These are phyloP conservation scores for Sebastes variabilis DNA, from an alignment of 2,797 vertebrate species.

Conservation along the genomic window DNA sequence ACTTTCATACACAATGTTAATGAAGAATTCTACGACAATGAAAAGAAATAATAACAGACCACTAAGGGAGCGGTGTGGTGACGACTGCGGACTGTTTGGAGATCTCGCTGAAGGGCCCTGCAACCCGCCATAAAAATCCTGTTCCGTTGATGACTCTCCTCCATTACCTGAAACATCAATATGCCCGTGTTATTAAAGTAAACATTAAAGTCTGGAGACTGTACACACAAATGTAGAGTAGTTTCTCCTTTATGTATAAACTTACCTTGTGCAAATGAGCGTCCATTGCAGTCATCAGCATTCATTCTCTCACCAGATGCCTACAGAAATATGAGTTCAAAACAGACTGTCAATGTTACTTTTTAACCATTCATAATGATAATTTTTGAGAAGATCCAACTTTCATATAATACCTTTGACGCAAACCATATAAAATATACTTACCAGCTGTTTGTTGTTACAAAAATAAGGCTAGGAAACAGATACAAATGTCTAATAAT, in stretches of 20 bases:
- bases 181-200: constrained; percentile 31
- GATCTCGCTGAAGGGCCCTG: constrained; percentile 89
- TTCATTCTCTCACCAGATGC: constrained; percentile 91
- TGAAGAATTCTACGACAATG: not conserved
- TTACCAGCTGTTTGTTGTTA: constrained; percentile 15
- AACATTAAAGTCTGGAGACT: constrained; percentile 29
- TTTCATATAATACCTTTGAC: not conserved
- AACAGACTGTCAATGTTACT: not conserved
- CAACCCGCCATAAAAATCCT: constrained; percentile 88
- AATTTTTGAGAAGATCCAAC: not conserved
- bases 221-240: constrained; percentile 19
- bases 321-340: constrained; percentile 65
- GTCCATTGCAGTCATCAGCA: constrained; percentile 93
- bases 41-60: constrained; percentile 77
- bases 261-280: constrained; percentile 90
- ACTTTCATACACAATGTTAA: not conserved
- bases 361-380: not conserved
- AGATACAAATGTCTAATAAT: not conserved
- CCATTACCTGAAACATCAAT: constrained; percentile 87
- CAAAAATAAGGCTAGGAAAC: constrained; percentile 1
- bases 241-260: not conserved
- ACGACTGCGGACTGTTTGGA: constrained; percentile 93
- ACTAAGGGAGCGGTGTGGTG: constrained; percentile 90
- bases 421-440: constrained; percentile 13
- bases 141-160: constrained; percentile 92